Evolutionary conservation across 2,113 vertebrate genomes (phyloP).

Genomic region (Acrocephalus kingi): DNA sequence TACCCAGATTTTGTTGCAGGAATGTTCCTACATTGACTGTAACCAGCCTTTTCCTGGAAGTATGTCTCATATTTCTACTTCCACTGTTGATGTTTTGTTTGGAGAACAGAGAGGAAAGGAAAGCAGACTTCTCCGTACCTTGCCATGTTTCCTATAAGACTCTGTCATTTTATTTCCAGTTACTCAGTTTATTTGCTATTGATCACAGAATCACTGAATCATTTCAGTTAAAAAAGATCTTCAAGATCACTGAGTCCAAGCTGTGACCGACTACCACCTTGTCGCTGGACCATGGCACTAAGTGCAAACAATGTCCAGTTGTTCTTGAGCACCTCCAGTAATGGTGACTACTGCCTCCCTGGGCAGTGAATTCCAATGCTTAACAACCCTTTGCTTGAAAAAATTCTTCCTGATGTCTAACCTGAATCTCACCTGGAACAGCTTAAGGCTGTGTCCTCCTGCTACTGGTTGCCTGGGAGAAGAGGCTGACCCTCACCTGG

Average conservation of each 20-base stretch:
- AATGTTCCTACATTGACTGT: background rate
- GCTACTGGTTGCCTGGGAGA: background rate
- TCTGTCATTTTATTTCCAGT: background rate
- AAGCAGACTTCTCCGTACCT: background rate
- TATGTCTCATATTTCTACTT: background rate
- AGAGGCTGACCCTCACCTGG: background rate
- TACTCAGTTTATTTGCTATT: background rate
- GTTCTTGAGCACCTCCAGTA: background rate
- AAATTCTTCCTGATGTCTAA: background rate
- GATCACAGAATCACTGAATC: background rate
- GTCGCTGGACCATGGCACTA: background rate
- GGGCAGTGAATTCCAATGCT: background rate
- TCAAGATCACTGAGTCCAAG: background rate
- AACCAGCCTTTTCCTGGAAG: background rate
- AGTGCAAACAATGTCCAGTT: background rate
- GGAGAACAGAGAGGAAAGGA: background rate
- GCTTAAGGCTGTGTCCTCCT: background rate
- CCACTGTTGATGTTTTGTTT: background rate
- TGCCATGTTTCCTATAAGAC: background rate
- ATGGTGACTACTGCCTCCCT: background rate
- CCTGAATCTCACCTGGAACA: background rate
- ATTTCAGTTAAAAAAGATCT: background rate
- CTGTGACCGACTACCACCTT: background rate
- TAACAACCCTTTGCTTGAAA: background rate
- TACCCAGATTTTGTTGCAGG: background rate